A percentile compares a stretch with the other conserved stretches of the same genome.
phyloP scores from a whole-genome alignment of 30 jellyfish, hydroid and myxozoan genomes.

The Cassiopea xamachana region DNA sequence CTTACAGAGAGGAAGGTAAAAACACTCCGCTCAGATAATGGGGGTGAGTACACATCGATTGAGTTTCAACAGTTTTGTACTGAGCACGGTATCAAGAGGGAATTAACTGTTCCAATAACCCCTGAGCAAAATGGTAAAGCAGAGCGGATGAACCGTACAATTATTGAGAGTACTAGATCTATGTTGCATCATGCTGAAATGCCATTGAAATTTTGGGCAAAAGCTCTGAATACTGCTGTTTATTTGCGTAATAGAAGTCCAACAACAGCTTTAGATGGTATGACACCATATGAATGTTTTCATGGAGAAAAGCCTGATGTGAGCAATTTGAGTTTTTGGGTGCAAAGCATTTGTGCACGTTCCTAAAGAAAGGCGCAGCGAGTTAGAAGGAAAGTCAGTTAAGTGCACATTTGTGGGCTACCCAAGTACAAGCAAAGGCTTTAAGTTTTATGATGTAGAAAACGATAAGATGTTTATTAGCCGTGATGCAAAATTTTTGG shows the following conservation, averaged over 20 bases:
- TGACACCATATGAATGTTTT: slow-evolving; percentile 44
- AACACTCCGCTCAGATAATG: slow-evolving; percentile 7
- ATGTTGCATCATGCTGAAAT: slow-evolving; percentile 21
- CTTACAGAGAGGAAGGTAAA: slow-evolving; percentile 10
- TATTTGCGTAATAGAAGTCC: slow-evolving; percentile 41
- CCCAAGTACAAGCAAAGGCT: slow-evolving; percentile 29
- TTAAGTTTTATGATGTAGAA: slow-evolving; percentile 24
- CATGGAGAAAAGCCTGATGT: slow-evolving; percentile 55
- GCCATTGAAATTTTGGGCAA: slow-evolving; percentile 20
- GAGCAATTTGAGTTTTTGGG: slow-evolving; percentile 45
- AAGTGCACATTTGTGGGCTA: slow-evolving; percentile 59
- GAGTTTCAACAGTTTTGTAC: not conserved
- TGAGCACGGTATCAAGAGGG: not conserved
- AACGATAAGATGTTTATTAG: slow-evolving; percentile 1
- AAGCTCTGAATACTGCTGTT: slow-evolving; percentile 46
- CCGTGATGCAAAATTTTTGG: slow-evolving; percentile 35
- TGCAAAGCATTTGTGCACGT: slow-evolving; percentile 53
- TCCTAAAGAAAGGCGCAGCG: slow-evolving; percentile 8
- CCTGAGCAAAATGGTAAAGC: slow-evolving; percentile 46
- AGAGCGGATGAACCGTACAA: slow-evolving; percentile 27
- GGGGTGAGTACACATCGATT: slow-evolving; percentile 15
- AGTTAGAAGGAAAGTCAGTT: slow-evolving; percentile 37
- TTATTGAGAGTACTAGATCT: not conserved
- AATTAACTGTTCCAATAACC: slow-evolving; percentile 26
- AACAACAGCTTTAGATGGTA: slow-evolving; percentile 34